Evolutionary conservation across 2,113 vertebrate species (phyloP).

Genomic region (Neodontobutis hainanensis): DNA sequence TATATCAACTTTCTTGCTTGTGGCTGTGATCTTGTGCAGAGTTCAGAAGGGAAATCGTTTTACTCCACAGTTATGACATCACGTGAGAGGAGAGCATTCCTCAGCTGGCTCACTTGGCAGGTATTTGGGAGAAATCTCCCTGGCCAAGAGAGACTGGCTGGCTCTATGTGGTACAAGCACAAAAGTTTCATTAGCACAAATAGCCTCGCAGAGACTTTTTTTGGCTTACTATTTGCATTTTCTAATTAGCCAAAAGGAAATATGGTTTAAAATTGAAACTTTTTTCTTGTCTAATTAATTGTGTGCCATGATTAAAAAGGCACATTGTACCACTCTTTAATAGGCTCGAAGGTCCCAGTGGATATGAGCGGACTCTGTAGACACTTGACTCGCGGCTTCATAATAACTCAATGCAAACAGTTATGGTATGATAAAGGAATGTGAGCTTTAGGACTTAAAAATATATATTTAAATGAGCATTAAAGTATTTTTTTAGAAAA

Average conservation of each 20-base stretch:
- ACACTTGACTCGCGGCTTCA: conserved; percentile 45
- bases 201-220: conserved; percentile 16
- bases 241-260: conserved; percentile 72
- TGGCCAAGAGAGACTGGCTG: conserved; percentile 24
- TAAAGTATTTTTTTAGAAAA: neutral
- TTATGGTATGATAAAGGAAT: conserved; percentile 1
- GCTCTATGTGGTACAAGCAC: conserved; percentile 7
- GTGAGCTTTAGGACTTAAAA: neutral
- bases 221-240: conserved; percentile 41
- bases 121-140: conserved; percentile 51
- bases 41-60: conserved; percentile 48
- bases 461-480: neutral
- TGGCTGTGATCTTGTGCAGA: conserved; percentile 17
- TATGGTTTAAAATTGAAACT: conserved; percentile 68
- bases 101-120: conserved; percentile 56
- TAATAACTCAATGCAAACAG: conserved; percentile 32
- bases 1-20: conserved; percentile 39
- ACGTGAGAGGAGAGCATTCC: conserved; percentile 51
- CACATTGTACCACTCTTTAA: conserved; percentile 66
- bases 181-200: conserved; percentile 15
- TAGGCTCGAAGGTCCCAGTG: conserved; percentile 59
- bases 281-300: conserved; percentile 75
- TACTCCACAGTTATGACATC: conserved; percentile 57
- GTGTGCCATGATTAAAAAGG: conserved; percentile 74
- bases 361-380: conserved; percentile 54